Conservation (phyloP, 2,113 vertebrate species). For the Centropristis striata region DNA sequence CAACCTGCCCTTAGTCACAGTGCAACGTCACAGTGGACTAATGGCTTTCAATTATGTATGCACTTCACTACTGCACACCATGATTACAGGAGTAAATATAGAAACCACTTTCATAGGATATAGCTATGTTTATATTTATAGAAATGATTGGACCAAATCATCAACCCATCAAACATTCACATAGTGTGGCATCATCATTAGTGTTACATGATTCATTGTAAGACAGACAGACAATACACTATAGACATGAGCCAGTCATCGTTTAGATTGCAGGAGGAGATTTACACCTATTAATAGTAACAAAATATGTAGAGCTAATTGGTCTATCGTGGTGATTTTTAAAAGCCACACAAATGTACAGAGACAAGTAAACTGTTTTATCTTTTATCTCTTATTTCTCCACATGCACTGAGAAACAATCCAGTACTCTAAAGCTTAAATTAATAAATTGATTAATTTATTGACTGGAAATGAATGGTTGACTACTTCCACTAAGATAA, state of each 20-base stretch:
- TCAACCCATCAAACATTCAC: neutral
- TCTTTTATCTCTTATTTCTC: neutral
- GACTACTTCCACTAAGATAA: no score
- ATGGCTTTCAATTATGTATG: neutral
- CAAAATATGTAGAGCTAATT: no score
- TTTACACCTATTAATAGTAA: no score
- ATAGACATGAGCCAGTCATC: no score
- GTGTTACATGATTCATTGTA: no score
- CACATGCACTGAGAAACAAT: neutral
- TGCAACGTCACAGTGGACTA: neutral
- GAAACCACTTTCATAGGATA: neutral
- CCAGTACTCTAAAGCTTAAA: neutral
- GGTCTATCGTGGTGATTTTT: neutral
- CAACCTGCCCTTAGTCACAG: neutral
- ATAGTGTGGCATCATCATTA: neutral
- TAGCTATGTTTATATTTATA: neutral
- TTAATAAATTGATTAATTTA: neutral
- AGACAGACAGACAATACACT: no score
- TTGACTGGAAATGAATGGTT: neutral
- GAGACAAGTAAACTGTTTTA: neutral
- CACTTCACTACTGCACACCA: neutral
- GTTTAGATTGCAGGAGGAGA: no score
- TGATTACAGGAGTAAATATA: neutral
- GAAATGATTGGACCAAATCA: neutral
- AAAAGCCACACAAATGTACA: neutral